Evolutionary conservation across 2,113 vertebrate genomes (phyloP), one percentile per base, ranked within the genome.

Genomic region (Cervus canadensis): DNA sequence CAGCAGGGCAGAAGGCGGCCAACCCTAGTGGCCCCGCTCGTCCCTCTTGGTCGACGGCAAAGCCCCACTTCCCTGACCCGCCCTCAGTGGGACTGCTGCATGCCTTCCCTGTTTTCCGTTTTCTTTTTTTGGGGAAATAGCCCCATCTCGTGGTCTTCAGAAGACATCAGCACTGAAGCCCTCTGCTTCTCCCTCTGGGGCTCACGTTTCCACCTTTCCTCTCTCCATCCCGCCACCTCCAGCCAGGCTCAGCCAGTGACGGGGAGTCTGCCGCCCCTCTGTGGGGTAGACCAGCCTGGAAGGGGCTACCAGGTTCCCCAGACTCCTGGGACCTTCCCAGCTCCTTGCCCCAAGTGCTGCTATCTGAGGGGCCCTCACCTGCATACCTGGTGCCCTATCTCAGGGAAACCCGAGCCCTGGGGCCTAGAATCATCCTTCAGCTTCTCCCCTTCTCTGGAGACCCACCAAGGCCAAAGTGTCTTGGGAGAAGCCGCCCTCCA

Each of bases 61-160:
- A 81, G 19, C 71, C 71, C 57, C 23, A 19, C 4, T 43, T 76
- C 48, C 78, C 71, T 26, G 54, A 74, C 64, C 59, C 26, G 1
- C 13, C 57, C 33, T 50, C 52, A 33, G 12, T 26, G 64, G 30
- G n/a, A 8, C 19, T 21, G 26, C 76, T 14, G 16, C 8, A 16
- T 25, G 84, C 48, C 40, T 81, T 79, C 13, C 43, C 45, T 19
- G 33, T 25, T 52, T n/a, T 87, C 64, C 40, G 9, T n/a, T 71
- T 87, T 81, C 33, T 88, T 94, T 89, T 86, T 45, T 92, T 82
- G 76, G 91, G 54, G 48, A 94, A 92, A 57, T 76, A 40, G 9
- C 97, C 85, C 97, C 97, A 97, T 89, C 98, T 97, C 25, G 89
- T 94, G 97, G 96, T 56, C 17, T 12, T 23, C 8, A 16, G 33